A percentile compares a stretch with the other conserved stretches of the same genome.
These are phyloP conservation scores for Capreolus pygargus DNA, from an alignment of 2,113 vertebrate genomes.

Conservation along the genomic window DNA sequence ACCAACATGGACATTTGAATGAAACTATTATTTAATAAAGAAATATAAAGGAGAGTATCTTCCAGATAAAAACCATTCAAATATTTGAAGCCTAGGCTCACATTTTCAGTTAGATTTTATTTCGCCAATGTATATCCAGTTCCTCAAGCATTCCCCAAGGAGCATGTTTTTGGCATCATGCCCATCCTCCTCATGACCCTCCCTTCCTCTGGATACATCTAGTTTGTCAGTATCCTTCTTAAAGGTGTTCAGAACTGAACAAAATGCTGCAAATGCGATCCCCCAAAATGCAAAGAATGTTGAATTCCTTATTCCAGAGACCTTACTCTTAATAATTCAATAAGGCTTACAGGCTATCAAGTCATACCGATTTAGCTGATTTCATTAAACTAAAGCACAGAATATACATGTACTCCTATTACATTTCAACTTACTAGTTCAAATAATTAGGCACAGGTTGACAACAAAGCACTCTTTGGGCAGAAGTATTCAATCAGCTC, in stretches of 20 bases:
- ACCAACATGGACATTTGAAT: not conserved
- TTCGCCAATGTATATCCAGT: not conserved
- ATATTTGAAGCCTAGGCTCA: not conserved
- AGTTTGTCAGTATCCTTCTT: not conserved
- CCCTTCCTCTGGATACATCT: not conserved
- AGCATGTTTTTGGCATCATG: not conserved
- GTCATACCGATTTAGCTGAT: not conserved
- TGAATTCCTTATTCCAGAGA: conserved; percentile 14
- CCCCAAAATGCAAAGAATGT: not conserved
- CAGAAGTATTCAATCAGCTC: conserved; percentile 47
- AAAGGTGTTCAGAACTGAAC: conserved; percentile 13
- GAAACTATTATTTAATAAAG: conserved; percentile 37
- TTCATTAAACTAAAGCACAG: conserved; percentile 20
- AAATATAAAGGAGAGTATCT: not conserved
- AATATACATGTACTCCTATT: conserved; percentile 41
- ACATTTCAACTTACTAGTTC: conserved; percentile 21
- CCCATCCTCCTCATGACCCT: not conserved
- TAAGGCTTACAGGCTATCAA: not conserved
- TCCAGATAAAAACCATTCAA: conserved; percentile 1
- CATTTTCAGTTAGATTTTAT: not conserved
- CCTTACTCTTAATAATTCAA: not conserved
- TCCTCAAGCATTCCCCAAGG: not conserved
- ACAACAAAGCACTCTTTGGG: conserved; percentile 31
- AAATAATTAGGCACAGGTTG: conserved; percentile 24
- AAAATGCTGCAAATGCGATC: not conserved